These are phyloP conservation scores for Semicossyphus pulcher DNA, from an alignment of 2,113 vertebrate genomes.

Conservation along the genomic window DNA sequence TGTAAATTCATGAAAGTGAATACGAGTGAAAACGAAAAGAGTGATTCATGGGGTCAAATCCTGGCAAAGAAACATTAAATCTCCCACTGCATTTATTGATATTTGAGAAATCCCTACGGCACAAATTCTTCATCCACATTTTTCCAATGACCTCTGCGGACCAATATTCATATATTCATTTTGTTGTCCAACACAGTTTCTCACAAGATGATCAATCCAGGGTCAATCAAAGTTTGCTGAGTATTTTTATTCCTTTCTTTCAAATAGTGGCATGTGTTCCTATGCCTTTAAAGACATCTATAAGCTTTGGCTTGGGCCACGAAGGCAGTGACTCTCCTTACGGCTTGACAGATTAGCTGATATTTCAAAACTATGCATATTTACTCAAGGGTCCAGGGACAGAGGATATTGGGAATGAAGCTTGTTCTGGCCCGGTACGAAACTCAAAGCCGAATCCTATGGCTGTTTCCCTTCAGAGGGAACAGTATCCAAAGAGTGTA, in stretches of 20 bases:
- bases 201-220: conserved; percentile 31
- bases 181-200: conserved; percentile 33
- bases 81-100: conserved; percentile 20
- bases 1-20: conserved; percentile 53
- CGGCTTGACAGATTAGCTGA: conserved; percentile 62
- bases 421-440: conserved; percentile 46
- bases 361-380: conserved; percentile 69
- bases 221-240: conserved; percentile 39
- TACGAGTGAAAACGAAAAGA: conserved; percentile 45
- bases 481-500: conserved; percentile 75
- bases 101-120: conserved; percentile 49
- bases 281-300: conserved; percentile 8
- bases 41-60: conserved; percentile 32
- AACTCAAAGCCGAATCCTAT: conserved; percentile 53
- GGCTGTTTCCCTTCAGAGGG: conserved; percentile 67
- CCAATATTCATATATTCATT: conserved; percentile 36
- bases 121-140: conserved; percentile 29
- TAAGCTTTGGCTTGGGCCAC: conserved; percentile 33
- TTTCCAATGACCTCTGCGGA: conserved; percentile 33
- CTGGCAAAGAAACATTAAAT: conserved; percentile 24
- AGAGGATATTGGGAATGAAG: conserved; percentile 60
- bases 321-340: conserved; percentile 40
- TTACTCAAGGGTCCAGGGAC: conserved; percentile 59
- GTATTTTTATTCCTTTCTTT: conserved; percentile 29
- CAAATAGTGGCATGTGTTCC: conserved; percentile 14